Percentiles rank a stretch among this genome's conserved stretches.
Evolutionary conservation across 2,888 invertebrate species (phyloP).

Genomic region (Prenolepis imparis): DNA sequence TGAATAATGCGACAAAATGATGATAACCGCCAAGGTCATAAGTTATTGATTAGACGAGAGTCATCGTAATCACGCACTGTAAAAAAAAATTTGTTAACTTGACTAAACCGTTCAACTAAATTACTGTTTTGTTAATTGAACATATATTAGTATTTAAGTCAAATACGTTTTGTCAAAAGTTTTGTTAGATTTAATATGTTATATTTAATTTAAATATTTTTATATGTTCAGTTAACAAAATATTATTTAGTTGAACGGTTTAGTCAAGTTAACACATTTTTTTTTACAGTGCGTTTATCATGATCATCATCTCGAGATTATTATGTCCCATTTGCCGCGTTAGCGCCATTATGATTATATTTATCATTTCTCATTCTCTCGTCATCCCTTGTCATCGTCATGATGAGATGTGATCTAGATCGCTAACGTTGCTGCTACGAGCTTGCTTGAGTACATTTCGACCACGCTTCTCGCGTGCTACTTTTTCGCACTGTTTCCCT

Average conservation of each 20-base stretch:
- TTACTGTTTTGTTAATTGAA: no score
- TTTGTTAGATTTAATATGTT: no score
- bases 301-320: conserved; percentile 43
- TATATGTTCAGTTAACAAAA: no score
- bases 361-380: conserved; percentile 34
- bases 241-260: no score
- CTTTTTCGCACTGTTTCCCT: conserved; percentile 21
- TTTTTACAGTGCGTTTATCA: no score
- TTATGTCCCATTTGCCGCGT: conserved; percentile 34
- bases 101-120: no score
- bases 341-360: conserved; percentile 27
- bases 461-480: conserved; percentile 15
- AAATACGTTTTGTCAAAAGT: no score
- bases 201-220: no score
- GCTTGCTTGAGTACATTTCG: conserved; percentile 44
- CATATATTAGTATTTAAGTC: no score
- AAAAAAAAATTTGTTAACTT: no score
- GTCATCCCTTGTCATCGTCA: conserved; percentile 22
- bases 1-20: conserved; percentile 45
- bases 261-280: no score
- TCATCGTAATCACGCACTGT: conserved; percentile 49
- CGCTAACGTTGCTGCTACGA: conserved; percentile 42
- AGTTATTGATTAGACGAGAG: conserved; percentile 56
- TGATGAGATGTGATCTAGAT: conserved; percentile 49
- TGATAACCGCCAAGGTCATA: conserved; percentile 47